These are phyloP conservation scores for Uromys caudimaculatus DNA, from an alignment of 2,797 vertebrate species.

Conservation along the genomic window DNA sequence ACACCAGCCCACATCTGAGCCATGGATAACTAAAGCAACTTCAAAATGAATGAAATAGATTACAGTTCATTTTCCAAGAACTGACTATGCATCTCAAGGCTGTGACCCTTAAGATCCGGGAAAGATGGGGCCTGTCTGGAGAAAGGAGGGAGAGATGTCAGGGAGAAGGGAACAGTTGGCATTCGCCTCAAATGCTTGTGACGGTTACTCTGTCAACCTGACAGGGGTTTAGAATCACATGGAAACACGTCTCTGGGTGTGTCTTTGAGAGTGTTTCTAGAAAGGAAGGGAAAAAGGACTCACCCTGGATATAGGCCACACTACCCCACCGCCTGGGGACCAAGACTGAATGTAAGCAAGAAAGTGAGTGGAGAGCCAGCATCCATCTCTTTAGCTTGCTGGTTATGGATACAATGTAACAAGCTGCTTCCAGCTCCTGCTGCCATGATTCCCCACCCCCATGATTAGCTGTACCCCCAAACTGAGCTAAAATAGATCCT, in stretches of 20 bases:
- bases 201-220: not conserved
- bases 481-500: not conserved
- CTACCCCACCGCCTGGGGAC: not conserved
- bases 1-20: not conserved
- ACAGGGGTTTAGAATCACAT: no score
- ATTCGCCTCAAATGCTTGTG: not conserved
- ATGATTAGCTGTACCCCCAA: not conserved
- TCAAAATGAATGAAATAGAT: not conserved
- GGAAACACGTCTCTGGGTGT: not conserved
- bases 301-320: not conserved
- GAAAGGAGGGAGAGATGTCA: not conserved
- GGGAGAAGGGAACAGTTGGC: accelerated
- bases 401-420: not conserved
- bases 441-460: not conserved
- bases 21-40: not conserved
- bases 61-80: not conserved
- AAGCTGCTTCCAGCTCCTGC: not conserved
- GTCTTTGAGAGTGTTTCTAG: not conserved
- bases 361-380: not conserved
- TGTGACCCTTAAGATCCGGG: not conserved
- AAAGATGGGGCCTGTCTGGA: not conserved
- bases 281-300: not conserved
- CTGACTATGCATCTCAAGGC: not conserved
- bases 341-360: not conserved
- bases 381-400: not conserved